phyloP scores from a whole-genome alignment of 2,888 invertebrate species.

The Nasonovia ribisnigri region DNA sequence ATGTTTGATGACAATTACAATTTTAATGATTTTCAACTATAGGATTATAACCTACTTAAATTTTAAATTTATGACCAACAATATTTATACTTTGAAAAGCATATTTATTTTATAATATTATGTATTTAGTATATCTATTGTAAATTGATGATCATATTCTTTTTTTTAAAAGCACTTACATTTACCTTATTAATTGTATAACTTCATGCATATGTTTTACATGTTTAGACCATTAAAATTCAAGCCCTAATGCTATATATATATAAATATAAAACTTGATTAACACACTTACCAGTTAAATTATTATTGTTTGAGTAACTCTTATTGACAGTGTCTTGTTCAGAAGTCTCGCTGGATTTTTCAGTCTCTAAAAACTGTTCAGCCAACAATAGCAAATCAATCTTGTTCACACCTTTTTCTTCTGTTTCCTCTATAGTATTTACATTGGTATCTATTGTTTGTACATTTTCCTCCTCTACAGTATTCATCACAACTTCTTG shows the following conservation, averaged over 20 bases:
- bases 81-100: background rate
- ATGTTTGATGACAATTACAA: background rate
- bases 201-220: background rate
- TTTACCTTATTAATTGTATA: background rate
- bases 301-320: conserved; percentile 47
- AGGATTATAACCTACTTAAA: background rate
- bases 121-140: background rate
- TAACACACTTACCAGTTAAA: conserved; percentile 8
- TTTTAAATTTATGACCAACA: background rate
- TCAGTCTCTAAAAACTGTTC: conserved; percentile 62
- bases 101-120: background rate
- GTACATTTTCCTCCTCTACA: background rate
- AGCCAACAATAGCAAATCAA: conserved; percentile 59
- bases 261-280: background rate
- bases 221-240: background rate
- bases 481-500: conserved; percentile 33
- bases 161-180: background rate
- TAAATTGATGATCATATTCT: background rate
- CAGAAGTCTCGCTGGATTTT: conserved; percentile 46
- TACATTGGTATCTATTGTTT: background rate
- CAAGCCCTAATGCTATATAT: background rate
- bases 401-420: conserved; percentile 56
- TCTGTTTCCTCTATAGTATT: conserved; percentile 38
- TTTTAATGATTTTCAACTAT: background rate
- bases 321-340: background rate